A percentile compares a stretch with the other conserved stretches of the same genome.
Evolutionary conservation across 1,140 invertebrate genomes (phyloP).

Genomic region (Rhopalosiphum padi): DNA sequence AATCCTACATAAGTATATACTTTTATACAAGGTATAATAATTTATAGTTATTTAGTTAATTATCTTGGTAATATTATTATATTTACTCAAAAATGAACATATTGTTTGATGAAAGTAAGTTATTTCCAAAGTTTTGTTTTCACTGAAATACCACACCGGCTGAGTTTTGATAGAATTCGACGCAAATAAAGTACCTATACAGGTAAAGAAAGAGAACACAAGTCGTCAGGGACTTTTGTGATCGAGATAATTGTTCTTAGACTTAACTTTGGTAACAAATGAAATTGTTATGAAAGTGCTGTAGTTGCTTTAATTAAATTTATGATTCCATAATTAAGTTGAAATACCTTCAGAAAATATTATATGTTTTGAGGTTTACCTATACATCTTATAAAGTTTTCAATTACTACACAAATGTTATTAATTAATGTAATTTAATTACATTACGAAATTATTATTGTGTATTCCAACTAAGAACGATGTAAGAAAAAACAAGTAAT

Average conservation of each 20-base stretch:
- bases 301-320: slow-evolving; percentile 9
- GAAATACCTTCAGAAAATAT: background rate
- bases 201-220: background rate
- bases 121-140: background rate
- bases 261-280: slow-evolving; percentile 21
- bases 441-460: background rate
- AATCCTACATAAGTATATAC: background rate
- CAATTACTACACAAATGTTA: background rate
- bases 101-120: background rate
- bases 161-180: background rate
- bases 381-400: background rate
- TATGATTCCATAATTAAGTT: background rate
- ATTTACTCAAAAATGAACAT: background rate
- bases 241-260: background rate
- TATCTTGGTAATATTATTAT: background rate
- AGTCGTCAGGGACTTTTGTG: background rate
- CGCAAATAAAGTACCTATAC: background rate
- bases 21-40: background rate
- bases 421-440: background rate
- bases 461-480: background rate
- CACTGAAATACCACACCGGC: background rate
- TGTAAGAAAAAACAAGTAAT: background rate
- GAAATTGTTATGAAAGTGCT: background rate
- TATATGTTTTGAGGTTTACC: background rate
- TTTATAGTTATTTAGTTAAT: background rate